These are phyloP conservation scores for Lophius americanus DNA, from an alignment of 2,797 vertebrate genomes.

Conservation along the genomic window DNA sequence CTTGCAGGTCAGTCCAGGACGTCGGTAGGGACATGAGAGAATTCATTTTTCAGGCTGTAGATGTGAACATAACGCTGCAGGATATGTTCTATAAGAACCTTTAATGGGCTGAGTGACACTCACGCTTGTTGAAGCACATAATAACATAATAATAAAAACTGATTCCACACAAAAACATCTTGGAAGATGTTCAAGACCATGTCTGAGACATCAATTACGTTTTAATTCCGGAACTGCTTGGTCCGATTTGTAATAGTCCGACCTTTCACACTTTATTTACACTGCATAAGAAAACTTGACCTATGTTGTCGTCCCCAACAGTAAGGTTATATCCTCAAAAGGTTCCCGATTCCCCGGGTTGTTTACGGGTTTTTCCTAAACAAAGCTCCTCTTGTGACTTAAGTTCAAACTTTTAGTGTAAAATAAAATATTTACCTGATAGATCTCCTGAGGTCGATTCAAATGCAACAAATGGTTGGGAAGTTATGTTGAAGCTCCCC, in stretches of 20 bases:
- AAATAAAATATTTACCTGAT: no score
- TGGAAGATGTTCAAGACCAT: slow-evolving; percentile 5
- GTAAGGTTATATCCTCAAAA: no score
- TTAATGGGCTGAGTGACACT: slow-evolving; percentile 11
- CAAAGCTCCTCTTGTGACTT: no score
- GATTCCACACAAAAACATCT: slow-evolving; percentile 18
- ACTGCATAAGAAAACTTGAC: background rate
- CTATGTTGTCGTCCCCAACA: no score
- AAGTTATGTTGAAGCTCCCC: no score
- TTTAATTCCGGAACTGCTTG: slow-evolving; percentile 19
- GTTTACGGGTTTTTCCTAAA: no score
- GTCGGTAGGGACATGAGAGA: background rate
- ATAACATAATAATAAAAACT: no score
- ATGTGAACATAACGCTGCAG: slow-evolving; percentile 7
- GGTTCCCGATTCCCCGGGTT: no score
- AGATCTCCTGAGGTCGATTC: no score
- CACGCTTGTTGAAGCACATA: slow-evolving; percentile 8
- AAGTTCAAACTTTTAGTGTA: no score
- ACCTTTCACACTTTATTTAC: background rate
- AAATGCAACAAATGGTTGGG: no score
- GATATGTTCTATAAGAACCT: slow-evolving; percentile 9
- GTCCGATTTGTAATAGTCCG: slow-evolving; percentile 19
- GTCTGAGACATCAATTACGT: slow-evolving; percentile 15
- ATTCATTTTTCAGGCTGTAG: slow-evolving; percentile 1
- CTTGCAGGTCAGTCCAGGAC: background rate